Evolutionary conservation across 2,113 vertebrate species (phyloP), one percentile per base, ranked within the genome.

Genomic region (Tauraco erythrolophus): DNA sequence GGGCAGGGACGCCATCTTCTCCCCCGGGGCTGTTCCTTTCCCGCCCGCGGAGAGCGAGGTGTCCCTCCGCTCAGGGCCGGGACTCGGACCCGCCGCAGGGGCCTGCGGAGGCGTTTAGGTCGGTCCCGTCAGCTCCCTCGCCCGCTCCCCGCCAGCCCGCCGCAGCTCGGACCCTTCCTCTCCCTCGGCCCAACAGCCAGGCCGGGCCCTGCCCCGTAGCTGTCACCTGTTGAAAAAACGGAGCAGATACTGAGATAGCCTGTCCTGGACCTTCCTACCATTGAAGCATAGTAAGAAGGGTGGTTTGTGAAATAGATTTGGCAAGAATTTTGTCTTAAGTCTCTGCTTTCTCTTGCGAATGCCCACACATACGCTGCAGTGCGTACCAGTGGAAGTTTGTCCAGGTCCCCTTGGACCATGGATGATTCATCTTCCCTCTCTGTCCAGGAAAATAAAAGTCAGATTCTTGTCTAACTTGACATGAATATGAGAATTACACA

Each of bases 341-440:
- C 9, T 51, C 5, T 0, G 0, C n/a, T 57, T 46, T 37, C 41
- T 1, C 0, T 24, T 39, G 24, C 0, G 0, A 54, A 28, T 60
- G 17, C 25, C 21, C 11, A 1, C 24, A 10, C 13, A 0, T 30
- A 8, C 2, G 1, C 27, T 8, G 48, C 27, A 6, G 12, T 0
- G 1, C 1, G n/a, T n/a, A n/a, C n/a, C n/a, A 0, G n/a, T 1
- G 1, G 1, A 12, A 6, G n/a, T 18, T 53, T 7, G 5, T 22
- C n/a, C 8, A 4, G 19, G 28, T 7, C 13, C 13, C 12, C 54
- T 14, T 43, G 41, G 41, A 43, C 41, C 19, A 1, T 1, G 0
- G 60, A 1, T 31, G 37, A 22, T 27, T 39, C 14, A 24, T 30
- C 54, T 19, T 33, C 11, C n/a, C 30, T 6, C 16, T 5, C 60